phyloP scores from a whole-genome alignment of 2,888 invertebrate genomes.

The Dryococelus australis region DNA sequence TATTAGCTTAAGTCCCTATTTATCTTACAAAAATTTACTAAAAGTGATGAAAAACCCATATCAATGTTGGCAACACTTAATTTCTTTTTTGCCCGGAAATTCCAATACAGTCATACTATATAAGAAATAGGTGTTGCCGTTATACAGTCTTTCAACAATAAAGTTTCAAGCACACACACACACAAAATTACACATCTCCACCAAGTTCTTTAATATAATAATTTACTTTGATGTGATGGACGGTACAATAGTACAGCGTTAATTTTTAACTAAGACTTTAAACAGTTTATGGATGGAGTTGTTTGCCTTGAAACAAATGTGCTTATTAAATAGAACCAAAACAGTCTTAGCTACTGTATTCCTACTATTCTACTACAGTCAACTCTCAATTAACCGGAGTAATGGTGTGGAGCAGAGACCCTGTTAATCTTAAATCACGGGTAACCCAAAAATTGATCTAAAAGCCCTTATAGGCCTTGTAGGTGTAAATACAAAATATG shows the following conservation, averaged over 20 bases:
- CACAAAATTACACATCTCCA: not conserved
- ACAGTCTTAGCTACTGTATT: not conserved
- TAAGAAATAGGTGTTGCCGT: not conserved
- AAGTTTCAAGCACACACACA: not conserved
- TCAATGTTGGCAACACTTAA: not conserved
- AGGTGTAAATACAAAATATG: no score
- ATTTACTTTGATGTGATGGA: not conserved
- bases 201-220: not conserved
- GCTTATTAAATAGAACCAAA: not conserved
- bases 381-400: no score
- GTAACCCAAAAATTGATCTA: no score
- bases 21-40: not conserved
- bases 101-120: not conserved
- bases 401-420: no score
- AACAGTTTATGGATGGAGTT: not conserved
- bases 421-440: no score
- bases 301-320: not conserved
- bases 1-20: not conserved
- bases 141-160: not conserved
- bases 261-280: not conserved
- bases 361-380: not conserved
- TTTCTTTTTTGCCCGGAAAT: not conserved
- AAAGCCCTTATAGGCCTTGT: no score
- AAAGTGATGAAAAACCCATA: not conserved
- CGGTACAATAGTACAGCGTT: not conserved